phyloP scores from a whole-genome alignment of 2,113 vertebrate species.

The Lophotis ruficrista region DNA sequence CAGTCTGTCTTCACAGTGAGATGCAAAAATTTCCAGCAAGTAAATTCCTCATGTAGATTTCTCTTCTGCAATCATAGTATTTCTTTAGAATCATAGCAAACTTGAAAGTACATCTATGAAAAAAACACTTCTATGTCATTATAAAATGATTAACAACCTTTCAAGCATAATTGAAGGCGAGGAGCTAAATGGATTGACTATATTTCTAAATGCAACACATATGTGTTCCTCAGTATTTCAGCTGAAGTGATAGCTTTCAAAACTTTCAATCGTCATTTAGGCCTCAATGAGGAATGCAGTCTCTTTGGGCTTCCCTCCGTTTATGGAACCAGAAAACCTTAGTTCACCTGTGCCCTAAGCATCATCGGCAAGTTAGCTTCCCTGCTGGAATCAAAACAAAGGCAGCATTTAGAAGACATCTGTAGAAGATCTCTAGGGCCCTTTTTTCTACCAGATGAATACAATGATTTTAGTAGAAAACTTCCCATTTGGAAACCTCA shows the following conservation, averaged over 20 bases:
- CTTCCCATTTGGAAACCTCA: neutral
- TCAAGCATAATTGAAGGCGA: neutral
- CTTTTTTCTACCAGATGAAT: neutral
- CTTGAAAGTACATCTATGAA: neutral
- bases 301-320: neutral
- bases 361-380: neutral
- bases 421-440: neutral
- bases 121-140: neutral
- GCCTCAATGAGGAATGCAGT: neutral
- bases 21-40: neutral
- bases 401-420: neutral
- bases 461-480: slow-evolving; percentile 1
- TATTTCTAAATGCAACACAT: neutral
- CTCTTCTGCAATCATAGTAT: neutral
- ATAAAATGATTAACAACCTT: neutral
- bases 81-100: neutral
- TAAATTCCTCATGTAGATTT: neutral
- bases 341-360: neutral
- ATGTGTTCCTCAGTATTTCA: neutral
- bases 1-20: neutral
- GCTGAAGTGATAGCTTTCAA: neutral
- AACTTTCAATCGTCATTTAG: neutral
- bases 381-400: slow-evolving; percentile 28
- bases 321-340: neutral
- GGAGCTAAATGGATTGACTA: neutral